A percentile compares a stretch with the other conserved stretches of the same genome.
Evolutionary conservation across 2,113 vertebrate genomes (phyloP).

Genomic region (Corythaixoides concolor): DNA sequence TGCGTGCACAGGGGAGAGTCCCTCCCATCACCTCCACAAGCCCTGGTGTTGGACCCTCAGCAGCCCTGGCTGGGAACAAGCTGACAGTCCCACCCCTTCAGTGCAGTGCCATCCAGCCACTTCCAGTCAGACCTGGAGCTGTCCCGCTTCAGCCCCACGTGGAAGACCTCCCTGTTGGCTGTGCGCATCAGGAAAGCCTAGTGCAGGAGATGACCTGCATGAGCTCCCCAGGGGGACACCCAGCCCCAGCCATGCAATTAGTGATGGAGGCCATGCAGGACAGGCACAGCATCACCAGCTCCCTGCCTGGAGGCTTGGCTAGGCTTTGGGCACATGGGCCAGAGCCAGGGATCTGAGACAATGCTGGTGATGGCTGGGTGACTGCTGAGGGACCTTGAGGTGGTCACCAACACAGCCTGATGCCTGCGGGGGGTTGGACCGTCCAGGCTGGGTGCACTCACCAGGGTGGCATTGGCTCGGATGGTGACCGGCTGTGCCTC

Average conservation of each 20-base stretch:
- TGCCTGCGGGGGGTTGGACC: fast-evolving
- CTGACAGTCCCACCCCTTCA: not conserved
- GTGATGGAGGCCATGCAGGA: too few species aligned
- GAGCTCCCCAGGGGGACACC: not conserved
- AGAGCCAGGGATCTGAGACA: not conserved
- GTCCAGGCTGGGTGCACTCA: not conserved
- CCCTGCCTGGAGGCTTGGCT: not conserved
- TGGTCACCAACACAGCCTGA: not conserved
- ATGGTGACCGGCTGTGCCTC: slow-evolving; percentile 1
- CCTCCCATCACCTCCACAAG: fast-evolving
- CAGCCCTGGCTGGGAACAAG: not conserved
- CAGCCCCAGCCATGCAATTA: fast-evolving
- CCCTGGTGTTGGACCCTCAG: too few species aligned
- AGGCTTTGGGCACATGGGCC: not conserved
- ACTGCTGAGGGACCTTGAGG: not conserved
- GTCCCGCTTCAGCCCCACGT: slow-evolving; percentile 17
- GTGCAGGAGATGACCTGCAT: not conserved
- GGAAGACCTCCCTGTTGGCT: not conserved
- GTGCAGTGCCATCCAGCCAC: slow-evolving; percentile 1
- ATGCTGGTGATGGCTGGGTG: not conserved
- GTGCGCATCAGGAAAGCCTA: slow-evolving; percentile 19
- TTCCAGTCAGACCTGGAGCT: not conserved
- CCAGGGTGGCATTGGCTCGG: slow-evolving; percentile 16
- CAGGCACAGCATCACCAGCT: not conserved
- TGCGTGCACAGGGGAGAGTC: too few species aligned